Percentiles rank a stretch among this genome's conserved stretches.
Conservation (phyloP, 2,113 vertebrate genomes). For the Chaenocephalus aceratus region DNA sequence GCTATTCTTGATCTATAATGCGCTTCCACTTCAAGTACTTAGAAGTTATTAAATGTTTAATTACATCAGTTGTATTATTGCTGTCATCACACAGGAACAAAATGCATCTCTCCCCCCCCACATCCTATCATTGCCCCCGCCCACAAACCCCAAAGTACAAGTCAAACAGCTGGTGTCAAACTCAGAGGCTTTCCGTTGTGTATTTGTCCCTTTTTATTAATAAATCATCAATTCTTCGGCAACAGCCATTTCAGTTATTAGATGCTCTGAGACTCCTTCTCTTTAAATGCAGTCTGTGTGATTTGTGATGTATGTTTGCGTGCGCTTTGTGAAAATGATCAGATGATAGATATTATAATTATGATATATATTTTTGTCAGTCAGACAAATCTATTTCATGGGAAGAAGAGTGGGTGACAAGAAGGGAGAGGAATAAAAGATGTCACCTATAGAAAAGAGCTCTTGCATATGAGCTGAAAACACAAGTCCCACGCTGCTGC, state of each 20-base stretch:
- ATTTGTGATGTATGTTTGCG: not conserved
- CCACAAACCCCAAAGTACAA: too few species aligned
- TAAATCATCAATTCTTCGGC: too few species aligned
- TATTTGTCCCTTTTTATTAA: too few species aligned
- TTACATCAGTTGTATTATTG: not conserved
- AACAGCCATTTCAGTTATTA: not conserved
- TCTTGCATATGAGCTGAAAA: slow-evolving; percentile 10
- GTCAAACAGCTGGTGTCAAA: too few species aligned
- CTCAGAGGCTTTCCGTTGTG: too few species aligned
- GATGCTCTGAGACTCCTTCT: not conserved
- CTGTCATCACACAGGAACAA: not conserved
- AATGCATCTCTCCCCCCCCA: too few species aligned
- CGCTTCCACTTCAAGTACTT: slow-evolving; percentile 11
- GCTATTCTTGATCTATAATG: slow-evolving; percentile 10
- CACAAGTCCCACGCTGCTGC: slow-evolving; percentile 19
- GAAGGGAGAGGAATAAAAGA: not conserved
- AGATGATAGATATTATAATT: not conserved
- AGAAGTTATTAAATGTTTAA: not conserved
- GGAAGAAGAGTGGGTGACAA: not conserved
- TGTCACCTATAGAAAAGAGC: slow-evolving; percentile 26
- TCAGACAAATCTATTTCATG: not conserved
- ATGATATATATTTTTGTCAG: slow-evolving; percentile 23
- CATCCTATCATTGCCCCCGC: too few species aligned
- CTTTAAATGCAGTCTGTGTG: not conserved
- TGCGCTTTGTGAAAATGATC: not conserved